A percentile compares a stretch with the other conserved stretches of the same genome.
Conservation (phyloP, 1,140 invertebrate genomes). For the Drosophila mauritiana region DNA sequence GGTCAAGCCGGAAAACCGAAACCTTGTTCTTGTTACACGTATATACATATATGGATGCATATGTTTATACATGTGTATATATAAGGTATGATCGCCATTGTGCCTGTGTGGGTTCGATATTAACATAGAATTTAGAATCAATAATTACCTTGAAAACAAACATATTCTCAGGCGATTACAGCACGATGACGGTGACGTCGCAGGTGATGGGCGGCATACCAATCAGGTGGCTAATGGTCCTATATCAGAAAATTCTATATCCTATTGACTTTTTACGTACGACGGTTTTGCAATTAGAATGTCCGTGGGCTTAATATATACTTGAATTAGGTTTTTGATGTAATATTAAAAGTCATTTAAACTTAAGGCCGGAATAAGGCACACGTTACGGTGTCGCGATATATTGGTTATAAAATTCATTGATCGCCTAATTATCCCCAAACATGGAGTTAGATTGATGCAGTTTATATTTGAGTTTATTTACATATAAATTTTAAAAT, state of each 20-base stretch:
- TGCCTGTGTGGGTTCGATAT: not conserved
- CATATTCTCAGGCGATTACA: not conserved
- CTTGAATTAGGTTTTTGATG: constrained; percentile 22
- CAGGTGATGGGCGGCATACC: not conserved
- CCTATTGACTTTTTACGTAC: not conserved
- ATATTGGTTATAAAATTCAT: constrained; percentile 27
- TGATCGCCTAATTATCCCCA: constrained; percentile 20
- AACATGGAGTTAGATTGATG: constrained; percentile 18
- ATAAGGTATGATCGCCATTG: not conserved
- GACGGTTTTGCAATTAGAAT: not conserved
- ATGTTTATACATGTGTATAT: not conserved
- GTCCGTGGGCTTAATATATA: not conserved
- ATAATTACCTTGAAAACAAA: constrained; percentile 6
- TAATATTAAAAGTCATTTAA: constrained; percentile 65
- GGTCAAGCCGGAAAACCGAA: not conserved
- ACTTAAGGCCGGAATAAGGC: constrained; percentile 81
- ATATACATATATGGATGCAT: too few species aligned
- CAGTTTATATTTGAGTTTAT: constrained; percentile 13
- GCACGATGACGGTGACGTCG: not conserved
- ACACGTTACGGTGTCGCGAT: constrained; percentile 62
- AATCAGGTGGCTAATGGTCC: not conserved
- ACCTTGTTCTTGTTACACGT: not conserved
- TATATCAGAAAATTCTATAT: not conserved
- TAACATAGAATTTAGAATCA: not conserved
- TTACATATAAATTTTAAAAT: constrained; percentile 21